Percentiles rank a stretch among this genome's conserved stretches.
phyloP scores from a whole-genome alignment of 1,140 invertebrate species.

The Drosophila triauraria region DNA sequence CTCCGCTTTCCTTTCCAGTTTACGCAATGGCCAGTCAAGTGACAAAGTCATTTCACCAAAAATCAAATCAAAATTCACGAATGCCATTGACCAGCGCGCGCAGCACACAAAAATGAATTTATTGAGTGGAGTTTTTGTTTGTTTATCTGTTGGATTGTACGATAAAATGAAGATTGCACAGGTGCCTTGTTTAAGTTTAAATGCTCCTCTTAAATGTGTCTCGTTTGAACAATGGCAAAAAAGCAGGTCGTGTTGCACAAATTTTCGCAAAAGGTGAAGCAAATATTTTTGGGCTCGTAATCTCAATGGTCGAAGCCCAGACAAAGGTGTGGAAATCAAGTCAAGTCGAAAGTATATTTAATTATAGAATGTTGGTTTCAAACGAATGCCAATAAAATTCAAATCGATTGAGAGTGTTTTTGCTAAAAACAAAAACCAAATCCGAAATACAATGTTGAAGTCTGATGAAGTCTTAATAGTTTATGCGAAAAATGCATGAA shows the following conservation, averaged over 20 bases:
- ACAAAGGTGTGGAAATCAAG: neutral
- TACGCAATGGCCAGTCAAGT: slow-evolving; percentile 45
- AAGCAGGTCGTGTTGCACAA: slow-evolving; percentile 2
- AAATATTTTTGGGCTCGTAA: neutral
- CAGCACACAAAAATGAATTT: slow-evolving; percentile 3
- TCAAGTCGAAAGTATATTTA: no score
- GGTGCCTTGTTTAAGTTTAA: neutral
- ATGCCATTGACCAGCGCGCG: slow-evolving; percentile 9
- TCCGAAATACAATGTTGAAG: no score
- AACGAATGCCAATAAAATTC: no score
- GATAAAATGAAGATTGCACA: slow-evolving; percentile 26
- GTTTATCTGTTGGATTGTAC: neutral
- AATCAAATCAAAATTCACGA: slow-evolving; percentile 47
- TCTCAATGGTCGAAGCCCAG: neutral
- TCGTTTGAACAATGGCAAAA: neutral
- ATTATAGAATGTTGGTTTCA: no score
- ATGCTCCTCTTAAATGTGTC: slow-evolving; percentile 15
- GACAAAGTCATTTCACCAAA: slow-evolving; percentile 56
- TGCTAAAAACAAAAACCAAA: no score
- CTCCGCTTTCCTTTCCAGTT: slow-evolving; percentile 58
- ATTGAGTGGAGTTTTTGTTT: slow-evolving; percentile 23
- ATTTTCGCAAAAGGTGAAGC: slow-evolving; percentile 1
- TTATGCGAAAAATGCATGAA: no score
- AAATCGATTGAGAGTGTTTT: no score
- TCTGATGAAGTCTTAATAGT: no score